phyloP scores from a whole-genome alignment of 2,888 invertebrate genomes.

The Microctonus aethiopoides region DNA sequence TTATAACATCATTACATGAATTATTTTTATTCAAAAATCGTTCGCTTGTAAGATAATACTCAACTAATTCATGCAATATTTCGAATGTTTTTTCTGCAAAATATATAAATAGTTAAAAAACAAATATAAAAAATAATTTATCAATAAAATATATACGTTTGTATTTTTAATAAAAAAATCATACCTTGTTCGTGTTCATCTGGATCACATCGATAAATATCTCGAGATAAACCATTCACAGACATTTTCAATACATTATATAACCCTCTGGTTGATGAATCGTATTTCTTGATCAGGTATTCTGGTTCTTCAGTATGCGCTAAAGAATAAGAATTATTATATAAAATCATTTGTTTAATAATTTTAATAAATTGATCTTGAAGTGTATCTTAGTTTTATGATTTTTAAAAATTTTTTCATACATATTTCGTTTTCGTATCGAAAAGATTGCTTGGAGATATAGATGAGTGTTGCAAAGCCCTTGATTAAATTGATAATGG shows the following conservation, averaged over 20 bases:
- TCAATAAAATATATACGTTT: background rate
- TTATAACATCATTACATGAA: background rate
- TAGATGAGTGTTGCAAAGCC: background rate
- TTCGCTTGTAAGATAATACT: background rate
- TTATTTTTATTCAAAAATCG: background rate
- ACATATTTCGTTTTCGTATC: background rate
- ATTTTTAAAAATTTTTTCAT: background rate
- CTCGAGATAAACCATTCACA: background rate
- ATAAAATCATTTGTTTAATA: no score
- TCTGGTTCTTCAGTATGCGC: no score
- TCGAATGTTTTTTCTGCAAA: background rate
- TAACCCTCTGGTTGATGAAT: no score
- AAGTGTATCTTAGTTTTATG: background rate
- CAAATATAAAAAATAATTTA: background rate
- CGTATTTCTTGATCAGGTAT: no score
- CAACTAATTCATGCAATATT: background rate
- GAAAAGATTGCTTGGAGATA: background rate
- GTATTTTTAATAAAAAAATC: background rate
- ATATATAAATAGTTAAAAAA: background rate
- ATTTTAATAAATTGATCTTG: background rate
- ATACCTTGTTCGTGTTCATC: background rate
- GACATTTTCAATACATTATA: background rate
- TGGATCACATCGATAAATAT: background rate
- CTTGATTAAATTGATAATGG: background rate
- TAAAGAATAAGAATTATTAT: no score